phyloP scores from a whole-genome alignment of 2,797 vertebrate species.

The Peromyscus nudipes region DNA sequence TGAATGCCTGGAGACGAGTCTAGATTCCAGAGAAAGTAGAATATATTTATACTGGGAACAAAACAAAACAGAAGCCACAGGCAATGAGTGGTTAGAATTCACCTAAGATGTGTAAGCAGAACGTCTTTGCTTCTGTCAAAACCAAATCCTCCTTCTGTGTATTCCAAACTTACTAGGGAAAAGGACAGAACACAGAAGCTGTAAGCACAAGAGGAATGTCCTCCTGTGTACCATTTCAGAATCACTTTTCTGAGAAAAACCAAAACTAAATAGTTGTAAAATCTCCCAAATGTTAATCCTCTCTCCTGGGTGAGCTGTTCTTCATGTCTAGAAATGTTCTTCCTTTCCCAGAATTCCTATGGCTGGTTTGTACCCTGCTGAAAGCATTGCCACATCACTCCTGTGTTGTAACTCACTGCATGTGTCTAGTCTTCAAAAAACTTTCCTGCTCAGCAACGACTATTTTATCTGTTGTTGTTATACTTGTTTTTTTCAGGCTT shows the following conservation, averaged over 20 bases:
- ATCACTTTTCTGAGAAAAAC: slow-evolving; percentile 79
- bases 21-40: background rate
- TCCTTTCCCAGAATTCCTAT: slow-evolving; percentile 16
- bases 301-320: slow-evolving; percentile 66
- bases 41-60: background rate
- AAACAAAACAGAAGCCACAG: background rate
- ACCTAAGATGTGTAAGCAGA: background rate
- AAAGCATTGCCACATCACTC: slow-evolving; percentile 36
- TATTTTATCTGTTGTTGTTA: slow-evolving; percentile 42
- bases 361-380: slow-evolving; percentile 13
- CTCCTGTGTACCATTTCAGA: slow-evolving; percentile 78
- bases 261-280: slow-evolving; percentile 76
- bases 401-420: slow-evolving; percentile 42
- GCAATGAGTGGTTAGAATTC: background rate
- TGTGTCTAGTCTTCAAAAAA: background rate
- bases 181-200: slow-evolving; percentile 64
- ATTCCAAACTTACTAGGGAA: slow-evolving; percentile 61
- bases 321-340: slow-evolving; percentile 13
- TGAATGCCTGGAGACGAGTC: background rate
- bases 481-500: slow-evolving; percentile 28
- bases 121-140: background rate
- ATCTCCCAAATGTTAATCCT: slow-evolving; percentile 62
- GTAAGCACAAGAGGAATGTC: slow-evolving; percentile 40
- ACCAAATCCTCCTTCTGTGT: background rate
- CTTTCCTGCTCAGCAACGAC: background rate